Evolutionary conservation across 2,888 invertebrate genomes (phyloP).

Genomic region (Lasioglossum calceatum): DNA sequence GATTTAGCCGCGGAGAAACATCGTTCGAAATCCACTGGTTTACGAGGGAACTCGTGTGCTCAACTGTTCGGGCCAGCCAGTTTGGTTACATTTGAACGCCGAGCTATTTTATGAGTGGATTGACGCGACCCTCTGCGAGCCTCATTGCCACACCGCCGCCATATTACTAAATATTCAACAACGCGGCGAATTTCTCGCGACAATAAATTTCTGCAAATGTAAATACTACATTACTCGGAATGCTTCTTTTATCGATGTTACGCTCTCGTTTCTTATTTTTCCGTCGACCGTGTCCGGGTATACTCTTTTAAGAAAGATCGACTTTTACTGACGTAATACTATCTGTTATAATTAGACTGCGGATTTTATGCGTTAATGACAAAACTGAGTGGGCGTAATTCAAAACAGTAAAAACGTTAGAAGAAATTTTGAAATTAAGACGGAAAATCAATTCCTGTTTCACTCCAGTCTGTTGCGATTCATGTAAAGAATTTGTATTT

Average conservation of each 20-base stretch:
- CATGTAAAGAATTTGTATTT: no score
- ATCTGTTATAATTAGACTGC: no score
- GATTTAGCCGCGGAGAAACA: conserved; percentile 32
- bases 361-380: no score
- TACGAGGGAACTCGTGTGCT: conserved; percentile 11
- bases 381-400: no score
- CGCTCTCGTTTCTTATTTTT: background rate
- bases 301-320: no score
- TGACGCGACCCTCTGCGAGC: conserved; percentile 14
- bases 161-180: background rate
- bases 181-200: background rate
- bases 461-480: no score
- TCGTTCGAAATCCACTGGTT: conserved; percentile 26
- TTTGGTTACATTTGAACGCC: conserved; percentile 3
- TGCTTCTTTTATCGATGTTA: background rate
- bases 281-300: background rate
- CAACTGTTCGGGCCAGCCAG: background rate
- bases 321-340: no score
- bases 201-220: background rate
- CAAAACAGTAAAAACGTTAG: no score
- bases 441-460: no score
- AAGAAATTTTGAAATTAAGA: no score
- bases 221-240: background rate
- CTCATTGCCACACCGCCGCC: background rate
- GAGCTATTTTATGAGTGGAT: conserved; percentile 13